These are phyloP conservation scores for Callaeas wilsoni DNA, from an alignment of 2,113 vertebrate genomes.

Conservation along the genomic window DNA sequence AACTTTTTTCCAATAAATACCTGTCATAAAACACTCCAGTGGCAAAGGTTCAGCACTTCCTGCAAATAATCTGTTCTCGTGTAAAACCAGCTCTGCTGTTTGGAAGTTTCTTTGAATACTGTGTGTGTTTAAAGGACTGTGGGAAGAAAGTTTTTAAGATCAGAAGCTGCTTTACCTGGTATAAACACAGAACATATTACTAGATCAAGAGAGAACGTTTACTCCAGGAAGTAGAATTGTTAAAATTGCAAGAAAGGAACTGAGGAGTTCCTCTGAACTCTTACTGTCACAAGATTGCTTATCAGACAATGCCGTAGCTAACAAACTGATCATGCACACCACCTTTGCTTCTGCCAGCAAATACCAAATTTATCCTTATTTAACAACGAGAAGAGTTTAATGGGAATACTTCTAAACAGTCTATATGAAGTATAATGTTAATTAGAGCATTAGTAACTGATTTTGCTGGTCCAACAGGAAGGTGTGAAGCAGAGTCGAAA, in stretches of 20 bases:
- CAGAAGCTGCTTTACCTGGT: neutral
- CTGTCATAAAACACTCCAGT: neutral
- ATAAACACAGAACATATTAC: neutral
- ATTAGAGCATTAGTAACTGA: neutral
- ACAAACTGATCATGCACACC: neutral
- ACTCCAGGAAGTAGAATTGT: neutral
- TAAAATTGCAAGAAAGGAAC: neutral
- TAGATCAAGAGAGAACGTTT: neutral
- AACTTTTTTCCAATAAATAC: neutral
- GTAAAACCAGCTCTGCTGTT: neutral
- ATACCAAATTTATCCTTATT: neutral
- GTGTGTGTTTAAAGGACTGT: neutral
- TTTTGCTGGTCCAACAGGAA: neutral
- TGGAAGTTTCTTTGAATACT: neutral
- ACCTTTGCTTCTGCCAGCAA: neutral
- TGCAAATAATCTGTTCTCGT: neutral
- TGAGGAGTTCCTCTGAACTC: neutral
- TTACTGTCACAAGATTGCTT: neutral
- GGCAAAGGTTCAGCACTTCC: neutral
- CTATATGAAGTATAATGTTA: neutral
- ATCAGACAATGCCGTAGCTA: neutral
- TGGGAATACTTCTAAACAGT: neutral
- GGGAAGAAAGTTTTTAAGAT: neutral
- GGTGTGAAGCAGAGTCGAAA: neutral
- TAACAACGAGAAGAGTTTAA: neutral